Evolutionary conservation across 2,113 vertebrate species (phyloP).

Genomic region (Ptilonorhynchus violaceus): DNA sequence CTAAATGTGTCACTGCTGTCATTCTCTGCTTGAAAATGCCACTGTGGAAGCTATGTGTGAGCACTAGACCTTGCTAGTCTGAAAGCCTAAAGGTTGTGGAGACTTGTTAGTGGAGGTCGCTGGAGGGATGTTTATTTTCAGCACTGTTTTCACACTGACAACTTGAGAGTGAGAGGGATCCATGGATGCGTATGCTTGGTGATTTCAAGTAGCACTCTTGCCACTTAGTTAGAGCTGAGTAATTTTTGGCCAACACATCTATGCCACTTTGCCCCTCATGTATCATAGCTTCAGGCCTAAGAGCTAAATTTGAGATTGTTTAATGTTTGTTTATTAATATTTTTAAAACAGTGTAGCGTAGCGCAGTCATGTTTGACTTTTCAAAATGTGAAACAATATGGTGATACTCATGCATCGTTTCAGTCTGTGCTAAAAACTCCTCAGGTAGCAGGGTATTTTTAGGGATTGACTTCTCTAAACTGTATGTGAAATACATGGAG

Average conservation of each 20-base stretch:
- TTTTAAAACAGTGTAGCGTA: conserved; percentile 3
- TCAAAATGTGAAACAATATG: not conserved
- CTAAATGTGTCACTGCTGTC: not conserved
- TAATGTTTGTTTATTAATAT: conserved; percentile 49
- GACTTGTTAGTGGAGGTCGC: not conserved
- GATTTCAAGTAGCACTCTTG: conserved; percentile 3
- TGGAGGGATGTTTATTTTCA: conserved; percentile 53
- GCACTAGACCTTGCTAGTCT: not conserved
- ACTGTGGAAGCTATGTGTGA: not conserved
- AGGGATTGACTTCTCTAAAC: not conserved
- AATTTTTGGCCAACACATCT: conserved; percentile 21
- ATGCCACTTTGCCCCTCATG: not conserved
- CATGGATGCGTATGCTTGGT: not conserved
- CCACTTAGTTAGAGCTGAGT: conserved; percentile 6
- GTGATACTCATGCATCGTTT: not conserved
- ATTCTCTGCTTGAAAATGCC: not conserved
- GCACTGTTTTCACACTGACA: conserved; percentile 31
- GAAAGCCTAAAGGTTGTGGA: conserved; percentile 23
- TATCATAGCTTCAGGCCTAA: conserved; percentile 18
- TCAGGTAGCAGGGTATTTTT: not conserved
- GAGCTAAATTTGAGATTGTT: conserved; percentile 28
- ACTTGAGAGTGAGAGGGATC: not conserved
- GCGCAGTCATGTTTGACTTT: not conserved
- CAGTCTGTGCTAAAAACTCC: not conserved
- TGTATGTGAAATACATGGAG: not conserved